phyloP scores from a whole-genome alignment of 2,888 invertebrate species.

The Labia minor region DNA sequence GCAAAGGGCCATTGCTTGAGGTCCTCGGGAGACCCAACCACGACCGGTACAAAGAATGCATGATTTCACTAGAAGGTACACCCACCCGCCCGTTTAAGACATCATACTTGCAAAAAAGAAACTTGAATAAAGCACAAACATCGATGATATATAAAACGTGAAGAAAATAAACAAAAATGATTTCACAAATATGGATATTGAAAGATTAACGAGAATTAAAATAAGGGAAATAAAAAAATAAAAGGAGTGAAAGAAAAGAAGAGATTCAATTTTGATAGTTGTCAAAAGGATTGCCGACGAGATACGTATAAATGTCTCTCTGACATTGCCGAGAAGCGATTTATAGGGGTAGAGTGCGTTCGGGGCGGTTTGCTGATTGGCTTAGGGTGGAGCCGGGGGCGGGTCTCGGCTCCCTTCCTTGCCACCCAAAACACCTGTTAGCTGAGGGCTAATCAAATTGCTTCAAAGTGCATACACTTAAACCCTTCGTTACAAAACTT shows the following conservation, averaged over 20 bases:
- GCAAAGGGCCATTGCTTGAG: not conserved
- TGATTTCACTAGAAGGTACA: slow-evolving; percentile 25
- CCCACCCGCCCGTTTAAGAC: not conserved
- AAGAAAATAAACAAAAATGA: not conserved
- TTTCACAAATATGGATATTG: not conserved
- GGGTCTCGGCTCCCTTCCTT: not conserved
- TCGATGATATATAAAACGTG: not conserved
- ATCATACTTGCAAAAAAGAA: not conserved
- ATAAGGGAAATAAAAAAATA: not conserved
- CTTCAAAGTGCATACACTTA: no score
- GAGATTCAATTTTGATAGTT: not conserved
- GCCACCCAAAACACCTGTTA: not conserved
- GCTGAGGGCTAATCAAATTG: not conserved
- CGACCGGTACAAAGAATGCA: slow-evolving; percentile 40
- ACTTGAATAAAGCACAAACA: not conserved
- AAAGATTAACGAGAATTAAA: not conserved
- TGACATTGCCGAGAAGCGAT: not conserved
- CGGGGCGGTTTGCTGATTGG: not conserved
- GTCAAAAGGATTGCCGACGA: not conserved
- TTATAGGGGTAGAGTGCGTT: not conserved
- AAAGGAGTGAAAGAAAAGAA: slow-evolving; percentile 1
- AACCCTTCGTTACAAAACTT: no score
- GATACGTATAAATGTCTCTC: not conserved
- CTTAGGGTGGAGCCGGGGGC: not conserved
- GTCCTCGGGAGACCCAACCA: slow-evolving; percentile 32